Evolutionary conservation across 1,140 invertebrate genomes (phyloP).

Genomic region (Drosophila navojoa): DNA sequence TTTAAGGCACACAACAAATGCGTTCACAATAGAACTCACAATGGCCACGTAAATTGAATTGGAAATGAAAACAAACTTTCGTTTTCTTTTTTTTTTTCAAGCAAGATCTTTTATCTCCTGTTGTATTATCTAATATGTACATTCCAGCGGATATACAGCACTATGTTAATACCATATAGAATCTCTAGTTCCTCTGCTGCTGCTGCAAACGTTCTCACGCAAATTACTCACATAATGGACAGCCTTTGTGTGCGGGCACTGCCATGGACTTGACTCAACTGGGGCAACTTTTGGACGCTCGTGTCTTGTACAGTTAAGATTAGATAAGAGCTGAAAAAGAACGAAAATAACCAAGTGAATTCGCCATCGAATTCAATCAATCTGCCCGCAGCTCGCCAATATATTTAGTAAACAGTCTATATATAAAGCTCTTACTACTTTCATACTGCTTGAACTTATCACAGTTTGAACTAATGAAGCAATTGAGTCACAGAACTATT

Average conservation of each 20-base stretch:
- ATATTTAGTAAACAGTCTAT: background rate
- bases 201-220: conserved; percentile 28
- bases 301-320: conserved; percentile 34
- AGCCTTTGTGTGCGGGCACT: conserved; percentile 31
- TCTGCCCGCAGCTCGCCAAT: background rate
- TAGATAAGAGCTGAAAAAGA: conserved; percentile 17
- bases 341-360: background rate
- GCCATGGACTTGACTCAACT: conserved; percentile 1
- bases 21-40: conserved; percentile 51
- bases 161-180: background rate
- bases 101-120: conserved; percentile 27
- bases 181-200: background rate
- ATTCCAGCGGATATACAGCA: background rate
- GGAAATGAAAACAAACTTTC: conserved; percentile 62
- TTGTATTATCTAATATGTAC: conserved; percentile 31
- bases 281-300: conserved; percentile 27
- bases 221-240: conserved; percentile 39
- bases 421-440: background rate
- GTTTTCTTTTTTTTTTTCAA: conserved; percentile 34
- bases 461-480: background rate
- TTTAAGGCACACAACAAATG: conserved; percentile 22
- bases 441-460: background rate
- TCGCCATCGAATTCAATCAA: conserved; percentile 19
- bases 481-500: background rate
- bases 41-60: conserved; percentile 18